Evolutionary conservation across 2,888 invertebrate genomes (phyloP), one percentile per base, ranked within the genome.

Genomic region (Nymphalis c-album): DNA sequence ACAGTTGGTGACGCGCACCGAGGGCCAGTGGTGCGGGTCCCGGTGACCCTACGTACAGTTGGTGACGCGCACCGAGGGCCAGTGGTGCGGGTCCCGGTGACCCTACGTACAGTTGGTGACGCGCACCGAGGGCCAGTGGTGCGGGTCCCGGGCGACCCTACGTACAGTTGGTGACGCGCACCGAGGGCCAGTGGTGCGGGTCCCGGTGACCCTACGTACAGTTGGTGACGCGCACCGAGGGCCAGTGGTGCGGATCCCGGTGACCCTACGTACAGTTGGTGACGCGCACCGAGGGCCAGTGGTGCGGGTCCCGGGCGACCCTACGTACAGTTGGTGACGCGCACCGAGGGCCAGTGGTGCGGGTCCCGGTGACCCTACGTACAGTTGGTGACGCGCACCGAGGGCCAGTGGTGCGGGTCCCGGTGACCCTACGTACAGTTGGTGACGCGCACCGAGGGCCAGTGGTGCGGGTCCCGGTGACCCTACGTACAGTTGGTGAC

Each of bases 241-340:
- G 55, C 40, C 60, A 26, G 61, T 16, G 53, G 16, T 4, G 53
- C 51, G 13, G 48, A 18, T 48, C 48, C n/a, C 48, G 48, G 50
- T 20, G 50, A 13, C 20, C 18, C 70, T 73, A 77, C 75, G 48
- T 48, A 48, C 48, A 78, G 73, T 78, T 79, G 74, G 76, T 76
- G 71, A 80, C 74, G 66, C 87, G 83, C 81, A 90, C 88, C 84
- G 84, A 83, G 80, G 88, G 86, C 88, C 88, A 88, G 82, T 83
- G 82, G 79, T 83, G 82, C 58, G 77, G 69, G 73, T 80, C 80
- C 60, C 73, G 66, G 22, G 47, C 17, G 47, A 17, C 45, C 53
- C 69, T 73, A 77, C 75, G 47, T 48, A 48, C 47, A 78, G 73
- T 78, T 79, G 74, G 76, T 76, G 71, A 80, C 74, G 65, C 87